A percentile compares a stretch with the other conserved stretches of the same genome.
Conservation (phyloP, 2,113 vertebrate genomes). For the Macquaria ambigua region DNA sequence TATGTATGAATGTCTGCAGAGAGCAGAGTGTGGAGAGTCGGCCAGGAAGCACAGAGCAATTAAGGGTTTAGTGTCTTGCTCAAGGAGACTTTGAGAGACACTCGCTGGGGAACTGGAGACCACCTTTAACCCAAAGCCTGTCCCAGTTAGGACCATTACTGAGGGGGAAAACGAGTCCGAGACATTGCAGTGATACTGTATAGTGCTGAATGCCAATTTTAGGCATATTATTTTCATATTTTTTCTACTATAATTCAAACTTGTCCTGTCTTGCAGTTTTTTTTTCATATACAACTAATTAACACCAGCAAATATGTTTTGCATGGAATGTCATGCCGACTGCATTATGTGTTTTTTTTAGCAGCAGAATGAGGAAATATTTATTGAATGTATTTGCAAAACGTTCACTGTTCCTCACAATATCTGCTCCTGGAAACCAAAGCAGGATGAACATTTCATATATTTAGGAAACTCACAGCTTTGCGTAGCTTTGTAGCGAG, state of each 20-base stretch:
- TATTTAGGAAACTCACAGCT: neutral
- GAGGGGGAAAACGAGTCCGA: neutral
- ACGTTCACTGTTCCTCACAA: neutral
- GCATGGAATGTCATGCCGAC: neutral
- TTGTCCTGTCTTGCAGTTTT: neutral
- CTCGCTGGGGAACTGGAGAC: constrained; percentile 36
- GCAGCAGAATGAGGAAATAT: neutral
- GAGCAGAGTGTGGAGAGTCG: neutral
- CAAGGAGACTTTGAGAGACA: constrained; percentile 48
- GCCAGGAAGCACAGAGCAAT: constrained; percentile 55
- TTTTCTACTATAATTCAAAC: neutral
- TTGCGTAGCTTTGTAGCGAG: neutral
- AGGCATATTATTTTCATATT: neutral
- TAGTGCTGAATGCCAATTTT: neutral
- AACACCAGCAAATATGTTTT: neutral
- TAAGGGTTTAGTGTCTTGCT: constrained; percentile 55
- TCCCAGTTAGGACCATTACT: constrained; percentile 41
- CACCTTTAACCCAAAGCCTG: constrained; percentile 52
- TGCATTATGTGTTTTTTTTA: neutral
- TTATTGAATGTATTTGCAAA: neutral
- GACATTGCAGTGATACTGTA: neutral
- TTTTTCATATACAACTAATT: neutral
- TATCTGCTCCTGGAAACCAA: neutral
- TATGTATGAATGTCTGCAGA: constrained; percentile 45
- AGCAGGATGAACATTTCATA: neutral